Percentiles rank a stretch among this genome's conserved stretches.
These are phyloP conservation scores for Rousettus madagascariensis DNA, from an alignment of 2,797 vertebrate genomes.

Conservation along the genomic window DNA sequence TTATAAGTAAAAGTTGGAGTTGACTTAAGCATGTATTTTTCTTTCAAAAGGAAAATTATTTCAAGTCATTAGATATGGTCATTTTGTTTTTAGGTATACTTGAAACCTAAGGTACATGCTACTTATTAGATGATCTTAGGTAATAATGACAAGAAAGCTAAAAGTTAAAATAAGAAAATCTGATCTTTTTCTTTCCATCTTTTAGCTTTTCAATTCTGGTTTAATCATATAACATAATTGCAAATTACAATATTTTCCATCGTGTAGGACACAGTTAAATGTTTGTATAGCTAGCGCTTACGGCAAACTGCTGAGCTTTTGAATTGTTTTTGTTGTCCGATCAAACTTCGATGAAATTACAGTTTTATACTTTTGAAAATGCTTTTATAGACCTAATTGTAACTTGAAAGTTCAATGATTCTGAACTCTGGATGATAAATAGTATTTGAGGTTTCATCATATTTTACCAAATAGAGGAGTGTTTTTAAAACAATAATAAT, in stretches of 20 bases:
- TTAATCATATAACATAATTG: slow-evolving; percentile 17
- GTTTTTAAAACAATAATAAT: too few species aligned
- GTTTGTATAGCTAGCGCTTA: neutral
- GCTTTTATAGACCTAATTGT: neutral
- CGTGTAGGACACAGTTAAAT: neutral
- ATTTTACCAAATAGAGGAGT: neutral
- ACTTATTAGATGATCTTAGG: neutral
- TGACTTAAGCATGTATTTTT: slow-evolving; percentile 3
- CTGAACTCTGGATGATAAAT: slow-evolving; percentile 46
- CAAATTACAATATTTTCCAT: slow-evolving; percentile 34
- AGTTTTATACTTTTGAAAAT: slow-evolving; percentile 42
- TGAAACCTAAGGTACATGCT: neutral
- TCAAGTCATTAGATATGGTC: slow-evolving; percentile 7
- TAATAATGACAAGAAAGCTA: neutral
- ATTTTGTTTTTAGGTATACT: slow-evolving; percentile 33
- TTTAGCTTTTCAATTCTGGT: slow-evolving; percentile 49
- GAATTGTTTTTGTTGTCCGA: neutral
- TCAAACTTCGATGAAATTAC: neutral
- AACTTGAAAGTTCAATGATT: slow-evolving; percentile 17
- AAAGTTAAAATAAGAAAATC: neutral
- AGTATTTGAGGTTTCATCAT: neutral
- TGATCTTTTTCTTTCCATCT: slow-evolving; percentile 13
- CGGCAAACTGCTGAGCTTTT: slow-evolving; percentile 21
- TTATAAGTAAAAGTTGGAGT: neutral
- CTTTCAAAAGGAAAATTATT: slow-evolving; percentile 33